Percentiles rank a stretch among this genome's conserved stretches.
phyloP scores from a whole-genome alignment of 2,797 vertebrate species.

The Gymnopithys bicolor region DNA sequence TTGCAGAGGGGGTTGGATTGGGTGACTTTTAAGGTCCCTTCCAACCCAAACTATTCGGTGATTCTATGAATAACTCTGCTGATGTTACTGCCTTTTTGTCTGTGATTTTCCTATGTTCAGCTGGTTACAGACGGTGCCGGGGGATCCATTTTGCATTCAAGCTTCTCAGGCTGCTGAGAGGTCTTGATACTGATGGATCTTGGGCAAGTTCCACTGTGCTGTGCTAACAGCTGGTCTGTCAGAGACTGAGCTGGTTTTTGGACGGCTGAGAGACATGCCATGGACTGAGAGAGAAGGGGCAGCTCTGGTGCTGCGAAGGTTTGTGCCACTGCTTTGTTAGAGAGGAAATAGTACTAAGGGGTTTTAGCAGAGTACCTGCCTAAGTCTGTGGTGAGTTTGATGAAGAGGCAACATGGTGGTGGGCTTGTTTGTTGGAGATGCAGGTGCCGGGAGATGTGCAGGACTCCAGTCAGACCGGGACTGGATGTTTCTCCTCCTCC shows the following conservation, averaged over 20 bases:
- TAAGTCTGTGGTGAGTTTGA: neutral
- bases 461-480: neutral
- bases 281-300: neutral
- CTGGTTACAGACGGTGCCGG: neutral
- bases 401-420: neutral
- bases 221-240: neutral
- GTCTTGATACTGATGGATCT: neutral
- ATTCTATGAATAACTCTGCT: neutral
- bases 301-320: neutral
- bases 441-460: neutral
- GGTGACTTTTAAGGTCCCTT: neutral
- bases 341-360: neutral
- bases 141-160: neutral
- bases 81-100: neutral
- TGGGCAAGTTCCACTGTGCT: rapidly evolving
- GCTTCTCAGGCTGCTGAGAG: neutral
- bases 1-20: neutral
- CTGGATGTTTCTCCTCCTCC: neutral
- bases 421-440: neutral
- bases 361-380: neutral
- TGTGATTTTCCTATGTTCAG: neutral
- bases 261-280: neutral
- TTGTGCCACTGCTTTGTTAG: neutral
- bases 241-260: neutral
- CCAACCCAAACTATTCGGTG: neutral